These are phyloP conservation scores for Dipodomys spectabilis DNA, from an alignment of 2,113 vertebrate genomes.

Conservation along the genomic window DNA sequence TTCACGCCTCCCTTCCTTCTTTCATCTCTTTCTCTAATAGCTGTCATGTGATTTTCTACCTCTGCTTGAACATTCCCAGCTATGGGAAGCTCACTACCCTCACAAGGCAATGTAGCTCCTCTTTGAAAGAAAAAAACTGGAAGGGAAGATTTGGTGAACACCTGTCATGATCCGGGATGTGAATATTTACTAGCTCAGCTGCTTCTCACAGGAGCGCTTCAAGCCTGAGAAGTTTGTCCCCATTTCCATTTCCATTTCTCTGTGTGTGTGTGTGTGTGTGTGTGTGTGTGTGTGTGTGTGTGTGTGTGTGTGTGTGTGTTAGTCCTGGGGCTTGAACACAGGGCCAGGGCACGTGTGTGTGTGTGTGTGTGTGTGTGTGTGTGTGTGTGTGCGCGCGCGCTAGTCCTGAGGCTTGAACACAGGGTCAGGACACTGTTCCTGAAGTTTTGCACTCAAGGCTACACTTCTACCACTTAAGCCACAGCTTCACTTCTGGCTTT, in stretches of 20 bases:
- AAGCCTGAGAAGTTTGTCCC: not conserved
- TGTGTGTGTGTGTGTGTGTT: no score
- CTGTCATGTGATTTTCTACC: not conserved
- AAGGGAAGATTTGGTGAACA: not conserved
- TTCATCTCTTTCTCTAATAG: not conserved
- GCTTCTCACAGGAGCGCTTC: not conserved
- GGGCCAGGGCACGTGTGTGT: no score
- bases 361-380: no score
- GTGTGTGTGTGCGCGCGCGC: no score
- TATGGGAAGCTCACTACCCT: conserved; percentile 15
- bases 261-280: no score
- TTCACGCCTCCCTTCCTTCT: not conserved
- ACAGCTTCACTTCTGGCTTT: no score
- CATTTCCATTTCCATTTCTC: not conserved
- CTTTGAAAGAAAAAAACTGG: not conserved
- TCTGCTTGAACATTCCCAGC: not conserved
- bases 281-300: no score
- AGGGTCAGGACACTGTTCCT: no score
- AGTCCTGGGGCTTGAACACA: no score
- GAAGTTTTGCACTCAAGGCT: no score
- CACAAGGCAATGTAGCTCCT: not conserved
- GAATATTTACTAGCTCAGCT: not conserved
- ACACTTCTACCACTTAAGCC: no score
- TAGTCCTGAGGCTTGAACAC: no score
- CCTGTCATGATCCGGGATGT: not conserved